phyloP scores from a whole-genome alignment of 2,888 invertebrate species.

The Cheilosia impressa region DNA sequence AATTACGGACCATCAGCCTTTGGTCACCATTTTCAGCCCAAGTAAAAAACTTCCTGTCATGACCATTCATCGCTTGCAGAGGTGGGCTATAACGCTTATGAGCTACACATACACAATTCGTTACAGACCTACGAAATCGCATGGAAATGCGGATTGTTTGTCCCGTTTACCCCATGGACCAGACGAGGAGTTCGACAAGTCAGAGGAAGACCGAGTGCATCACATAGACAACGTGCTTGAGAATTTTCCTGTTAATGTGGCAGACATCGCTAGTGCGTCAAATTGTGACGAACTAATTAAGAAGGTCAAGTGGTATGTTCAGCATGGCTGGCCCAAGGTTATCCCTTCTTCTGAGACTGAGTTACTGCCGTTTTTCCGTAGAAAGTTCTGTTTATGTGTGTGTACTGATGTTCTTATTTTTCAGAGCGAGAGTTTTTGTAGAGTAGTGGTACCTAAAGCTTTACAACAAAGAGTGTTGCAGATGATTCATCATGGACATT shows the following conservation, averaged over 20 bases:
- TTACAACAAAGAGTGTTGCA: slow-evolving; percentile 29
- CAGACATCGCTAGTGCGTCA: too few species aligned
- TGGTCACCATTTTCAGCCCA: slow-evolving; percentile 39
- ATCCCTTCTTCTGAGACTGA: background rate
- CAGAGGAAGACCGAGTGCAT: slow-evolving; percentile 16
- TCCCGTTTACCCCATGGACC: slow-evolving; percentile 32
- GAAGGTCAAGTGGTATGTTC: slow-evolving; percentile 10
- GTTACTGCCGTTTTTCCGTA: slow-evolving; percentile 17
- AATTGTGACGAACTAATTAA: background rate
- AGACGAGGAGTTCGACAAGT: slow-evolving; percentile 30
- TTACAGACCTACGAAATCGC: slow-evolving; percentile 31
- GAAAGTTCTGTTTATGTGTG: slow-evolving; percentile 28
- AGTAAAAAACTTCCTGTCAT: slow-evolving; percentile 58
- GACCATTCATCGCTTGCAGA: slow-evolving; percentile 56
- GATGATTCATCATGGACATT: slow-evolving; percentile 32
- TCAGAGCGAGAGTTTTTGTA: too few species aligned
- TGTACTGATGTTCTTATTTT: slow-evolving; percentile 6
- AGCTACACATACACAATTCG: slow-evolving; percentile 44
- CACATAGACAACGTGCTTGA: too few species aligned
- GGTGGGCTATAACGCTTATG: slow-evolving; percentile 57
- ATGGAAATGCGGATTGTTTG: slow-evolving; percentile 44
- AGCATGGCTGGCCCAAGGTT: background rate
- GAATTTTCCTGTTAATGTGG: slow-evolving; percentile 27
- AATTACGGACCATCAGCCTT: slow-evolving; percentile 56
- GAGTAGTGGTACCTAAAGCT: too few species aligned